Percentiles rank a stretch among this genome's conserved stretches.
Evolutionary conservation across 2,888 invertebrate genomes (phyloP).

Genomic region (Venustoraphidia nigricollis): DNA sequence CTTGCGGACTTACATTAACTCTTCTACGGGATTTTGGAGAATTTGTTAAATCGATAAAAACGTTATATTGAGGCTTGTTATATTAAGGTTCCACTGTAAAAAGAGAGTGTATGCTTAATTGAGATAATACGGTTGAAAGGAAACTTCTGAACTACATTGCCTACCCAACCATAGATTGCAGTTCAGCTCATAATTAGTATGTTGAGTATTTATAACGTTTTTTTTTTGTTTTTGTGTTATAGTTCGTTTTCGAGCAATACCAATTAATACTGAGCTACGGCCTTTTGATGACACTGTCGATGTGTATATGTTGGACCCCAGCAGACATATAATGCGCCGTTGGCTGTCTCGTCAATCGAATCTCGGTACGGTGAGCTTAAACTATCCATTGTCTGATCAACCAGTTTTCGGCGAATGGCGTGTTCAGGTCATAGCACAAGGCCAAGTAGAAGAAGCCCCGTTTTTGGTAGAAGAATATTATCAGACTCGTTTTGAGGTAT

Average conservation of each 20-base stretch:
- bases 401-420: conserved; percentile 88
- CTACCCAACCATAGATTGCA: too few relatives aligned
- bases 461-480: conserved; percentile 91
- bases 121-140: too few relatives aligned
- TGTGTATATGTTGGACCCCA: conserved; percentile 83
- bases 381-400: conserved; percentile 81
- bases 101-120: neutral
- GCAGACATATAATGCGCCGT: conserved; percentile 71
- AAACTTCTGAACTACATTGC: too few relatives aligned
- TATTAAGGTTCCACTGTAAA: neutral
- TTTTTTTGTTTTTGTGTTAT: conserved; percentile 20
- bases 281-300: conserved; percentile 85
- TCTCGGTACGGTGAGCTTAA: conserved; percentile 83
- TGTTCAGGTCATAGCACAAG: conserved; percentile 75
- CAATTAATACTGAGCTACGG: conserved; percentile 81
- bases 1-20: too few relatives aligned
- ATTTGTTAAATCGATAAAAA: too few relatives aligned
- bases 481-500: conserved; percentile 79
- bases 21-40: too few relatives aligned
- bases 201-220: neutral
- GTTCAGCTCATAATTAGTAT: too few relatives aligned
- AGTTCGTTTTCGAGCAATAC: conserved; percentile 81
- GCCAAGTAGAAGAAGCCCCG: conserved; percentile 70
- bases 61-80: neutral
- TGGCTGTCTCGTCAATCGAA: conserved; percentile 91